Conservation (phyloP, 2,113 vertebrate species). For the Potamarius usumacintae region DNA sequence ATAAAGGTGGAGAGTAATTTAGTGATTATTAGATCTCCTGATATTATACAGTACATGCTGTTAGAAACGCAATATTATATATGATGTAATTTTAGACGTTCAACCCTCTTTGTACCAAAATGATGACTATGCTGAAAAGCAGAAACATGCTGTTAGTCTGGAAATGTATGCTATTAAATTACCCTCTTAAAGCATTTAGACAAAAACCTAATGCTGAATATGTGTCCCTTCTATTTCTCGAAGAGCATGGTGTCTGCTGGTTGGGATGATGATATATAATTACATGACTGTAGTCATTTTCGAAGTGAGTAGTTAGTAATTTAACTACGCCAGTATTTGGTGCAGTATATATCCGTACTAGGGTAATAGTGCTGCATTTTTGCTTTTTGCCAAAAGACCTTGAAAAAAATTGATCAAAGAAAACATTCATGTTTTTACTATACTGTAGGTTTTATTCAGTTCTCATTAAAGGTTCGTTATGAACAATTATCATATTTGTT, state of each 20-base stretch:
- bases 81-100: neutral
- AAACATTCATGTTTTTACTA: neutral
- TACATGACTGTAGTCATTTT: neutral
- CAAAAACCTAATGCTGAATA: neutral
- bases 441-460: neutral
- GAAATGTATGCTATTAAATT: neutral
- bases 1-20: neutral
- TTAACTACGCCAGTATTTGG: neutral
- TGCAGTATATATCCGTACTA: too few species aligned
- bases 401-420: neutral
- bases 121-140: neutral
- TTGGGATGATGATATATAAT: neutral
- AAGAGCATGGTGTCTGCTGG: neutral
- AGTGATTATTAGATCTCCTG: neutral
- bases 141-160: neutral
- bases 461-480: neutral
- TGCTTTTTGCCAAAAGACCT: neutral
- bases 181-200: neutral
- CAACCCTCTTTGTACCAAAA: neutral
- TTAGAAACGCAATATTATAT: neutral
- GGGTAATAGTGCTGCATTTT: neutral
- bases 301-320: neutral
- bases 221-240: neutral
- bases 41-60: neutral
- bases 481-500: neutral